Evolutionary conservation across 2,797 vertebrate species (phyloP), one percentile per base, ranked within the genome.

Genomic region (Nannoperca australis): DNA sequence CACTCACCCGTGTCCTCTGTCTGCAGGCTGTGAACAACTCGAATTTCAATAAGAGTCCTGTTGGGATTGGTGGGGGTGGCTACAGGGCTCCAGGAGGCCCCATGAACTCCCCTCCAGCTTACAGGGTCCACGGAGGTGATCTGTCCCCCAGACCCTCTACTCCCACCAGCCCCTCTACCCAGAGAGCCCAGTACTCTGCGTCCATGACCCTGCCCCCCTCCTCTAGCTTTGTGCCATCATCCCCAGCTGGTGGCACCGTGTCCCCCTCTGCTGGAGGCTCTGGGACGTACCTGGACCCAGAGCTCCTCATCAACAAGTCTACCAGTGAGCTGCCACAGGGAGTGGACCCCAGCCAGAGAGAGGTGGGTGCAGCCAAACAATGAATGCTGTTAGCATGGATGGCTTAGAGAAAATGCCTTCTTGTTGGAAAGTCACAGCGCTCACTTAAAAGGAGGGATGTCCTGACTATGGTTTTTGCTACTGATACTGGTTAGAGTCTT

Each of bases 21-120:
- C 51, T 83, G 10, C 89, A 99, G 97, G 96, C 96, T 60, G 76
- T 97, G 53, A 94, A 92, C 87, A 95, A 94, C 75, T 85, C 93
- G 72, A 89, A 79, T 73, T 67, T 96, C 81, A 94, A 70, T 81
- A 93, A 86, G 61, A 91, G 55, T 74, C 82, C 88, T 12, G 9
- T 14, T 20, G 74, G 65, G 49, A 55, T n/a, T 13, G 63, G 71
- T 18, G 74, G 58, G 2, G 74, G 76, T 14, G 79, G 76, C 24
- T 89, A 94, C 80, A 72, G 81, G 12, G 92, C 94, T 42, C 94
- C 94, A 38, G 95, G 94, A 2, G 91, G 94, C 8, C 93, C 95
- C 0, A 10, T 68, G 24, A 91, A 70, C 49, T 42, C 88, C 24
- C 78, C 89, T 5, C 83, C 92, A 0, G 55, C 67, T 17, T 89